Base-by-base conservation (phyloP, 2,113 vertebrate genomes). In the Synchiropus splendidus region DNA sequence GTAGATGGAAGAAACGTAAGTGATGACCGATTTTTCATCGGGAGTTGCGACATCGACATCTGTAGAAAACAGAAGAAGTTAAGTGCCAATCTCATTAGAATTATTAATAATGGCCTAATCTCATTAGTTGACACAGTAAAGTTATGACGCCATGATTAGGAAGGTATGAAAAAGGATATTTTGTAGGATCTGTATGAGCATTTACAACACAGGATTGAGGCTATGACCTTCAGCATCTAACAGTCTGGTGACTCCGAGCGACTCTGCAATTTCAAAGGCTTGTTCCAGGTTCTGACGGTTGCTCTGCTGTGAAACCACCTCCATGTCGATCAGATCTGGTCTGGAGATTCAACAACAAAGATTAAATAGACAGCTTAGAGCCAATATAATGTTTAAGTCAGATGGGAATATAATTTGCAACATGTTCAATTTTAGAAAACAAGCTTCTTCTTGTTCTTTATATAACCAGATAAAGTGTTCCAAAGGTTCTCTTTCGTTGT, bases 21-120 rank as follows among this genome's bases (percentile, higher is more conserved):
- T 99, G 80, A 99, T 98, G 60, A 99, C 92, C 0, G 96, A 99
- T 75, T 99, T 99, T 81, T 99, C 96, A 48, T 99, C 96, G 0
- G 96, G 96, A 48, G 89, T 92, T 10, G 89, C 83, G 14, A 99
- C 96, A 2, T 99, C 94, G 45, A 99, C 96, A 0, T 99, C 96
- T 99, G 75, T 4, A n/a, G 6, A 36, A 4, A 55, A 9, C 43
- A n/a, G 12, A 37, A 11, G 13, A 17, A 53, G 13, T n/a, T 10
- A 9, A 17, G 14, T 38, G 8, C n/a, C 21, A 27, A 27, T 27
- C 4, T 27, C 21, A n/a, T n/a, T 27, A 8, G 33, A n/a, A 11
- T 35, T 2, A 35, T n/a, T n/a, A n/a, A n/a, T n/a, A n/a, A n/a
- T n/a, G n/a, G n/a, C n/a, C n/a, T n/a, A n/a, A n/a, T n/a, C n/a